Evolutionary conservation across 2,797 vertebrate genomes (phyloP), one percentile per base, ranked within the genome.

Genomic region (Momotus momota): DNA sequence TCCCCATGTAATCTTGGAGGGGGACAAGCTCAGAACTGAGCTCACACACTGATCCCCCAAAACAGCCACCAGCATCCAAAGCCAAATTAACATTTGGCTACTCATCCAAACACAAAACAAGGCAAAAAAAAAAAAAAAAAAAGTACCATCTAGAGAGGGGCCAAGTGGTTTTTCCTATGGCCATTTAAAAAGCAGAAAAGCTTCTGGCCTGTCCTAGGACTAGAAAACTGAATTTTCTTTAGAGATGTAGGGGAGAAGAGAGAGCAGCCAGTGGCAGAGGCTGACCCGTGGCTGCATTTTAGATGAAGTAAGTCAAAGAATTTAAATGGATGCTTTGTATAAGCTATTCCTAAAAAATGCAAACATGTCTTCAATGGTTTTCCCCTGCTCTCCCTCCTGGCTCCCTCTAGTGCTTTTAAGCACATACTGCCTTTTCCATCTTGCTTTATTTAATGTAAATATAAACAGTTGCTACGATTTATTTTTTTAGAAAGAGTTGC

Each of bases 341-440:
- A 80, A 84, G 7, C 45, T 84, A 35, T 10, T 64, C 45, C 58
- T 81, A 35, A 74, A 88, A 88, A 94, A 86, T 31, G 60, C 41
- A 70, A 72, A 54, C 10, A n/a, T 3, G 21, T 40, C 64, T 64
- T 82, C 29, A 43, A 5, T 0, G 2, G 31, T 77, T 73, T 73
- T 19, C n/a, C 48, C 51, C 88, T 86, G 52, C 65, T 92, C 73
- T 88, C 86, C 85, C 67, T 86, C 74, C 57, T 57, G 54, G 95
- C 95, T 95, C 95, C 96, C 95, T 90, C 96, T 97, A 96, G 94
- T 7, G 96, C 51, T 69, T 54, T 54, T 29, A 52, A 74, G 57
- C 14, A 58, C 15, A 67, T 14, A 70, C 2, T 17, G 74, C 38
- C 38, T 87, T 77, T 85, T 51, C 49, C 29, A 38, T 73, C 52